These are phyloP conservation scores for Reticulitermes speratus DNA, from an alignment of 1,140 invertebrate species.

Conservation along the genomic window DNA sequence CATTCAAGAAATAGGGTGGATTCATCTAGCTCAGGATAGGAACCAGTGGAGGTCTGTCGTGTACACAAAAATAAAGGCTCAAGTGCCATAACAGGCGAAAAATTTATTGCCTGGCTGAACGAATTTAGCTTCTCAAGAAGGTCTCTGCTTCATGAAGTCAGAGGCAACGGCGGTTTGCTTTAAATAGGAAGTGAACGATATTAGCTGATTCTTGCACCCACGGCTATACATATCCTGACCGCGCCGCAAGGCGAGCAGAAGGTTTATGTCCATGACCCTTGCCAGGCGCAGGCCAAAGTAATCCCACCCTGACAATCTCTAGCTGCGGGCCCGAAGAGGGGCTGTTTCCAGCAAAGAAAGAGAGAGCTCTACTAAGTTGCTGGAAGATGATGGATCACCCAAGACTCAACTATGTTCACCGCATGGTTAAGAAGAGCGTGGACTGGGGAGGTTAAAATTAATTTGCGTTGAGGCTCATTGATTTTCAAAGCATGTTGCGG, in stretches of 20 bases:
- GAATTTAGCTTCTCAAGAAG: no score
- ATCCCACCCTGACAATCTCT: no score
- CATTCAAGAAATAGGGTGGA: no score
- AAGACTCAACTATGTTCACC: not conserved
- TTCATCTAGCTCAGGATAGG: no score
- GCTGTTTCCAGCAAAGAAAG: not conserved
- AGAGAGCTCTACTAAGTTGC: not conserved
- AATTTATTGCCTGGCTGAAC: no score
- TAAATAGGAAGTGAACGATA: no score
- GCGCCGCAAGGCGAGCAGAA: not conserved
- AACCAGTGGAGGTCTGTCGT: no score
- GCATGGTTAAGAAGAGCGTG: not conserved
- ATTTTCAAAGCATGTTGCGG: constrained; percentile 2
- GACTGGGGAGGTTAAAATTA: constrained; percentile 18
- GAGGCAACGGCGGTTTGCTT: no score
- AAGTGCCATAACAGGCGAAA: no score
- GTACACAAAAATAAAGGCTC: no score
- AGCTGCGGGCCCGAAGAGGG: not conserved
- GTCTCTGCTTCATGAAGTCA: no score
- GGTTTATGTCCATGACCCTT: not conserved
- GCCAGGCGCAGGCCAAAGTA: not conserved
- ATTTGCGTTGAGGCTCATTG: not conserved
- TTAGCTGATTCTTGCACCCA: no score
- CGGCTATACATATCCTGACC: not conserved
- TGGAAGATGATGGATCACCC: constrained; percentile 11